Conservation (phyloP, 1,140 invertebrate species). For the Rhagoletis pomonella region DNA sequence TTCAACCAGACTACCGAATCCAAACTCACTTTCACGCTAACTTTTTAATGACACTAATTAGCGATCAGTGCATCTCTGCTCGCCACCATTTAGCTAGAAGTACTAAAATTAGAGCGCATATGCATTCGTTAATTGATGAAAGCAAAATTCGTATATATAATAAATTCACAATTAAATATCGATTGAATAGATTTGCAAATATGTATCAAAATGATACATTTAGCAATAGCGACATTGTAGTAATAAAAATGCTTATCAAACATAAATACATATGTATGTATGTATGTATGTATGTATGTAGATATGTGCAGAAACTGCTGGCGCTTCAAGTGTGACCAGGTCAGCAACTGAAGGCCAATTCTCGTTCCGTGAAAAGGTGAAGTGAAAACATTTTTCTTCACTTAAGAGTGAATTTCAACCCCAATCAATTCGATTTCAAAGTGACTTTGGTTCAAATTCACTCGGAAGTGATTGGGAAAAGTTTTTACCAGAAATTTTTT, state of each 20-base stretch:
- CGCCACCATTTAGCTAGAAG: background rate
- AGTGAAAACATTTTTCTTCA: too few species aligned
- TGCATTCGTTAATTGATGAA: background rate
- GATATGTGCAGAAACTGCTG: too few species aligned
- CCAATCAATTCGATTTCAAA: too few species aligned
- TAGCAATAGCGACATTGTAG: background rate
- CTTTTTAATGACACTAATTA: background rate
- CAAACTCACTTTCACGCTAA: too few species aligned
- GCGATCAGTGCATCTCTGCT: background rate
- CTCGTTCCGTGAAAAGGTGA: too few species aligned
- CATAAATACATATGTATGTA: background rate
- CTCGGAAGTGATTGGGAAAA: too few species aligned
- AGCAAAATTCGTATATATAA: background rate
- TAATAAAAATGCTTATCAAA: background rate
- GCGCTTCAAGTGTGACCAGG: too few species aligned
- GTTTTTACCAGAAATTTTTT: too few species aligned
- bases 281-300: background rate
- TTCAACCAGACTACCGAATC: too few species aligned
- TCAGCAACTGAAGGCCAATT: too few species aligned
- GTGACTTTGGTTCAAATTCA: too few species aligned
- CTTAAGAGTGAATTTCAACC: too few species aligned
- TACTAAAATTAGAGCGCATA: background rate
- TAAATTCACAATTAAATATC: conserved; percentile 3
- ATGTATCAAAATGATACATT: background rate
- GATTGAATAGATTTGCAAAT: background rate